Evolutionary conservation across 2,888 invertebrate species (phyloP).

Genomic region (Unio pictorum): DNA sequence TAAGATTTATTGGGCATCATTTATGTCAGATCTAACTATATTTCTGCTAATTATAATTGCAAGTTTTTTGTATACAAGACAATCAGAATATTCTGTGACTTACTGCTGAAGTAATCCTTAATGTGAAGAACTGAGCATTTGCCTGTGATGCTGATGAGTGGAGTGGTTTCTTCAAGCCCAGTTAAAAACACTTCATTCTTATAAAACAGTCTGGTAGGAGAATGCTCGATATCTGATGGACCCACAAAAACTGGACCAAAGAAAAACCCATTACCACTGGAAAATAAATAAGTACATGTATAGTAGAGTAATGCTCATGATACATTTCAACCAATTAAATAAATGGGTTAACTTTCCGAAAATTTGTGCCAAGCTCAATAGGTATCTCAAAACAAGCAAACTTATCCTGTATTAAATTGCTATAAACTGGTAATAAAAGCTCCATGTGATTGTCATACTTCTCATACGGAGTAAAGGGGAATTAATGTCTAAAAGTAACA

Average conservation of each 20-base stretch:
- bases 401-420: too few species aligned
- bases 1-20: too few species aligned
- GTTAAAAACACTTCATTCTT: slow-evolving; percentile 94
- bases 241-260: slow-evolving; percentile 94
- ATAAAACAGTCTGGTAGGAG: slow-evolving; percentile 81
- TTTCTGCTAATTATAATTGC: too few species aligned
- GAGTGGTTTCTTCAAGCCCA: slow-evolving; percentile 91
- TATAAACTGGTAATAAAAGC: too few species aligned
- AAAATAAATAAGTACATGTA: slow-evolving; percentile 55
- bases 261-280: slow-evolving; percentile 90
- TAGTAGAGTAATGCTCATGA: too few species aligned
- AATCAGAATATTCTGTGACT: slow-evolving; percentile 69
- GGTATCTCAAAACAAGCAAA: too few species aligned
- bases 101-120: slow-evolving; percentile 89
- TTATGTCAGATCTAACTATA: too few species aligned
- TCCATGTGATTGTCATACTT: too few species aligned
- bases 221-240: slow-evolving; percentile 88
- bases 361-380: background rate
- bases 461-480: too few species aligned
- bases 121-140: slow-evolving; percentile 92
- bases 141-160: slow-evolving; percentile 90
- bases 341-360: too few species aligned
- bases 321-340: too few species aligned
- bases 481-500: too few species aligned
- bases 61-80: background rate